A percentile compares a stretch with the other conserved stretches of the same genome.
phyloP scores from a whole-genome alignment of 2,113 vertebrate genomes.

The Sinocyclocheilus maitianheensis region DNA sequence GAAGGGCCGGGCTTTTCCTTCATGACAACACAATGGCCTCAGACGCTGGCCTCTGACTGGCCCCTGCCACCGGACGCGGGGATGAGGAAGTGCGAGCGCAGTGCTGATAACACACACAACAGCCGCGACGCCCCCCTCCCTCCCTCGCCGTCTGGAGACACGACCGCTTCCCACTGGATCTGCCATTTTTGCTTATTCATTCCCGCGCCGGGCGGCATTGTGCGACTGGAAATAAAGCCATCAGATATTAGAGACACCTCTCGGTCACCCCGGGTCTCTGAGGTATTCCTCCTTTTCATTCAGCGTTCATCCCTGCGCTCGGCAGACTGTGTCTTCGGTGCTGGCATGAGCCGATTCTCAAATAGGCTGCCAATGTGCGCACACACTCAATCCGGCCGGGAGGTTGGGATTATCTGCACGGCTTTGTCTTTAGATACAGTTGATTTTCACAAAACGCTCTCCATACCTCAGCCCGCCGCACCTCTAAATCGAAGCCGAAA shows the following conservation, averaged over 20 bases:
- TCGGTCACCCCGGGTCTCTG: slow-evolving; percentile 38
- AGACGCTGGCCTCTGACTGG: slow-evolving; percentile 38
- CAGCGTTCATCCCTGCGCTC: slow-evolving; percentile 22
- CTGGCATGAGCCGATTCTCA: slow-evolving; percentile 35
- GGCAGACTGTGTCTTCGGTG: slow-evolving; percentile 21
- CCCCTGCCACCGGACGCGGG: slow-evolving; percentile 41
- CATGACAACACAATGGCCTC: slow-evolving; percentile 30
- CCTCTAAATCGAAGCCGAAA: slow-evolving; percentile 15
- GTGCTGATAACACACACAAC: slow-evolving; percentile 42
- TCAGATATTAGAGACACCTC: slow-evolving; percentile 42
- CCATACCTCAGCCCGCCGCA: neutral
- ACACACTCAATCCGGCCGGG: neutral
- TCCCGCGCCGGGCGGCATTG: slow-evolving; percentile 29
- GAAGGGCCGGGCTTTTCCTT: slow-evolving; percentile 44
- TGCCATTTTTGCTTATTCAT: slow-evolving; percentile 46
- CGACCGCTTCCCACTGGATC: slow-evolving; percentile 35
- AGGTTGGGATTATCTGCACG: neutral
- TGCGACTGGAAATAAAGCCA: slow-evolving; percentile 35
- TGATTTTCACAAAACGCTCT: neutral
- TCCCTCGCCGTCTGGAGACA: neutral
- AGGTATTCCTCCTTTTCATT: slow-evolving; percentile 44
- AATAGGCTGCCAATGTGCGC: slow-evolving; percentile 4
- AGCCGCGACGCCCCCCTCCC: neutral
- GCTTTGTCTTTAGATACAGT: slow-evolving; percentile 30
- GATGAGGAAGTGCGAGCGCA: slow-evolving; percentile 37